Conservation (phyloP, 2,113 vertebrate genomes). For the Vulpes vulpes region DNA sequence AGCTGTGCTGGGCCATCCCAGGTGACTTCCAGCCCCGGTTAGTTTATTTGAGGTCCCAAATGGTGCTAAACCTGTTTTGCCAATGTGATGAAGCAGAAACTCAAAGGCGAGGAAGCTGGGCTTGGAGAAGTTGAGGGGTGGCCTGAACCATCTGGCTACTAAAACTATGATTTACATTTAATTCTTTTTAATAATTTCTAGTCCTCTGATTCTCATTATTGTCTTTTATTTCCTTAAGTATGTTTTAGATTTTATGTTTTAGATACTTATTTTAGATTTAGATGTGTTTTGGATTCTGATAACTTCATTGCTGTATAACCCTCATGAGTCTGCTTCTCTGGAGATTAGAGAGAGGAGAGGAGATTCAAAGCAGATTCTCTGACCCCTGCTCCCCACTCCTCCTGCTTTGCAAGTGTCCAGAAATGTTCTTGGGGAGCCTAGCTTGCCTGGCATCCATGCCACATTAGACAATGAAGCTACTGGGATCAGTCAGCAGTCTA, state of each 20-base stretch:
- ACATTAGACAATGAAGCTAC: background rate
- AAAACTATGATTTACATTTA: background rate
- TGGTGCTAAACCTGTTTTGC: background rate
- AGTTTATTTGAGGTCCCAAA: background rate
- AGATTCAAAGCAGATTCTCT: background rate
- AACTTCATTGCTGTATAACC: background rate
- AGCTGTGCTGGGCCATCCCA: background rate
- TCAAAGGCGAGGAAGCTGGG: background rate
- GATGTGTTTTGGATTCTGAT: background rate
- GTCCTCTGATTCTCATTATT: background rate
- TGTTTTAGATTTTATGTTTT: background rate
- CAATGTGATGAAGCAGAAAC: background rate
- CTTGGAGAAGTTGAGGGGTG: background rate
- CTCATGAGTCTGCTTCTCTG: background rate
- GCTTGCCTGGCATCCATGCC: background rate
- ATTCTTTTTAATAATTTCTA: constrained; percentile 1
- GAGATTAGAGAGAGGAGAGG: background rate
- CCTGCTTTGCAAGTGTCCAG: background rate
- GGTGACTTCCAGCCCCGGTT: background rate
- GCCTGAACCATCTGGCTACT: no score
- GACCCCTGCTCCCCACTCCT: background rate
- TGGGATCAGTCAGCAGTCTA: background rate
- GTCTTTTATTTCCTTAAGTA: constrained; percentile 14
- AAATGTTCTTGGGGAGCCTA: background rate
- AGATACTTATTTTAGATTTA: background rate